phyloP scores from a whole-genome alignment of 2,888 invertebrate genomes.

The Lithophane socia region DNA sequence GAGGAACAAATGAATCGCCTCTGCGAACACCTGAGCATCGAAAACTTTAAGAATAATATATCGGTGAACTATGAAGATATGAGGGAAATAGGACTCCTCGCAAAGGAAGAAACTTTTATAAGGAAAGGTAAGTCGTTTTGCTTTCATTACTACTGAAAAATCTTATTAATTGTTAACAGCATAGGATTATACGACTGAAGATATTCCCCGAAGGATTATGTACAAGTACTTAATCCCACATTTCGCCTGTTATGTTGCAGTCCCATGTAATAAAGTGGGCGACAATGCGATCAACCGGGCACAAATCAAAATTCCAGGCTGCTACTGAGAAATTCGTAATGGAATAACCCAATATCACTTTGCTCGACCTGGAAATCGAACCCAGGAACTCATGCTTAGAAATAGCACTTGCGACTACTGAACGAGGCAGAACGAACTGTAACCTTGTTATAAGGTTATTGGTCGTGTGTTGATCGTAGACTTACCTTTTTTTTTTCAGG shows the following conservation, averaged over 20 bases:
- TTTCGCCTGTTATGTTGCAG: neutral
- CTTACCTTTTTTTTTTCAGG: slow-evolving; percentile 28
- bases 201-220: neutral
- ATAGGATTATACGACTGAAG: neutral
- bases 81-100: slow-evolving; percentile 24
- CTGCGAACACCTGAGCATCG: slow-evolving; percentile 92
- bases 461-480: neutral
- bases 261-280: neutral
- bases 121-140: slow-evolving; percentile 61
- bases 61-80: slow-evolving; percentile 74
- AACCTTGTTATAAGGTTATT: neutral
- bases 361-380: neutral
- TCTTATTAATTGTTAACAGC: neutral
- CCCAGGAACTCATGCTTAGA: too few species aligned
- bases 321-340: neutral
- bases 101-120: slow-evolving; percentile 54
- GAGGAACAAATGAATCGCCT: slow-evolving; percentile 89
- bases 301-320: neutral
- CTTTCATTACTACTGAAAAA: neutral
- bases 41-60: slow-evolving; percentile 94
- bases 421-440: neutral
- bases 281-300: neutral
- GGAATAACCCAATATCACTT: neutral
- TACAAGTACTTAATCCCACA: neutral
- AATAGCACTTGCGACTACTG: neutral